phyloP scores from a whole-genome alignment of 1,140 invertebrate species.

The Drosophila willistoni region DNA sequence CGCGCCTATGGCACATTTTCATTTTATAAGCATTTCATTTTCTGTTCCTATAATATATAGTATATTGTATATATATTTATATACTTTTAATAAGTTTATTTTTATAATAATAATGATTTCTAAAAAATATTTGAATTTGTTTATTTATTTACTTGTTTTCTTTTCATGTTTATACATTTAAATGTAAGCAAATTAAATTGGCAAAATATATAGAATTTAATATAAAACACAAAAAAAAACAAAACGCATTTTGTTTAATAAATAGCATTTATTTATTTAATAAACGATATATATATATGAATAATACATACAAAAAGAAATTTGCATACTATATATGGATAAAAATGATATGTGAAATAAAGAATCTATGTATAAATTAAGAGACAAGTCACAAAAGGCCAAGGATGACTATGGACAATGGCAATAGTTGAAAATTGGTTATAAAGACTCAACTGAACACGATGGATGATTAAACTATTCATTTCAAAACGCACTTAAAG shows the following conservation, averaged over 20 bases:
- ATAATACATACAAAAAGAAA: conserved; percentile 5
- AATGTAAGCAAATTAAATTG: conserved; percentile 8
- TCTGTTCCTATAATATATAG: conserved; percentile 26
- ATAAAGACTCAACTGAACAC: too few relatives aligned
- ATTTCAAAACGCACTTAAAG: background rate
- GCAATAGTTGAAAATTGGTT: too few relatives aligned
- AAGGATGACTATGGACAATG: background rate
- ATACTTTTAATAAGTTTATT: conserved; percentile 17
- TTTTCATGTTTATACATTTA: conserved; percentile 14
- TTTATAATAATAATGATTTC: conserved; percentile 65
- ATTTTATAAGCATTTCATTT: conserved; percentile 50
- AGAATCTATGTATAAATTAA: background rate
- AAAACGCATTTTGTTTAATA: background rate
- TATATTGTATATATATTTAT: conserved; percentile 17
- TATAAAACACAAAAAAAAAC: background rate
- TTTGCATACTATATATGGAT: background rate
- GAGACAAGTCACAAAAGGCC: background rate
- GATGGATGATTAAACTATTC: background rate
- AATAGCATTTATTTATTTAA: conserved; percentile 19
- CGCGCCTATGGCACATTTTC: conserved; percentile 75
- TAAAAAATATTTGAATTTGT: conserved; percentile 75
- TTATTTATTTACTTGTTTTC: conserved; percentile 24
- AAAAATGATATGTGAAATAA: conserved; percentile 5
- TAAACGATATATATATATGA: conserved; percentile 4
- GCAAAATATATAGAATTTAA: background rate